phyloP scores from a whole-genome alignment of 2,113 vertebrate genomes.

The Ploceus nigricollis region DNA sequence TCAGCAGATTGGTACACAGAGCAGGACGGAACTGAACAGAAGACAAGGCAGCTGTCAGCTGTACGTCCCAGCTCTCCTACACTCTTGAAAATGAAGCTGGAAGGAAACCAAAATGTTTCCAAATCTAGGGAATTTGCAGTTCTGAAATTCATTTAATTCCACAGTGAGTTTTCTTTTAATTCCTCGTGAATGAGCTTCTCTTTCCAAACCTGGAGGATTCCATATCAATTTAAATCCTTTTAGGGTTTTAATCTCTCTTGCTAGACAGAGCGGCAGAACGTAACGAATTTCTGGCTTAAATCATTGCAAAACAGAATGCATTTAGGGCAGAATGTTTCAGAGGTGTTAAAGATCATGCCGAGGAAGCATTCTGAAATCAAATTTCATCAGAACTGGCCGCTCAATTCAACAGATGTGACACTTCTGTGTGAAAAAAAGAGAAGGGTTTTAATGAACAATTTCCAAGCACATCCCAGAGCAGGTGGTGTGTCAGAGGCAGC shows the following conservation, averaged over 20 bases:
- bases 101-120: conserved; percentile 44
- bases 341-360: neutral
- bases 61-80: neutral
- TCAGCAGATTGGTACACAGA: neutral
- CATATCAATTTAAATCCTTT: conserved; percentile 28
- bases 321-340: neutral
- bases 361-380: neutral
- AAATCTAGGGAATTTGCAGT: conserved; percentile 22
- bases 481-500: neutral
- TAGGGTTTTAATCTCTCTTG: conserved; percentile 18
- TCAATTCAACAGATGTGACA: neutral
- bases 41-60: conserved; percentile 59
- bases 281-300: conserved; percentile 37
- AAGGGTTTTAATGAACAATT: neutral
- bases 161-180: conserved; percentile 32
- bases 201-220: conserved; percentile 46
- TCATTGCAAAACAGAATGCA: conserved; percentile 21
- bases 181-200: conserved; percentile 19
- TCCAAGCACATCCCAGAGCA: neutral
- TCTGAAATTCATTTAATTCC: conserved; percentile 42
- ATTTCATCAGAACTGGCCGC: neutral
- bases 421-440: neutral
- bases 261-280: neutral
- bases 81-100: conserved; percentile 34
- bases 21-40: neutral